Evolutionary conservation across 2,888 invertebrate species (phyloP).

Genomic region (Oscheius sp.): DNA sequence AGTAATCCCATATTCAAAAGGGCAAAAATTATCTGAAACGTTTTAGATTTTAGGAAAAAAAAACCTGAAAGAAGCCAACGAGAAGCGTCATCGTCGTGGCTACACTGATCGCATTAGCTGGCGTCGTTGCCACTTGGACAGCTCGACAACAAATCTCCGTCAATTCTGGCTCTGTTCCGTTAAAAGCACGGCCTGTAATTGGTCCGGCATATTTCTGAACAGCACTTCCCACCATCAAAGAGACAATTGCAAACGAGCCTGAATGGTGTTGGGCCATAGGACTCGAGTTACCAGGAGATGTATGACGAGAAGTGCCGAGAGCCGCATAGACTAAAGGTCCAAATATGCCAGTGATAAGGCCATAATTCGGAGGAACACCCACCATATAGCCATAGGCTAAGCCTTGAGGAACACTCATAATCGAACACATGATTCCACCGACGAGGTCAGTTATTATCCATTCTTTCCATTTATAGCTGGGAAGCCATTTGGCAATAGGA

Average conservation of each 20-base stretch:
- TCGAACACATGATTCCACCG: conserved; percentile 56
- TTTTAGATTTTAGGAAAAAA: neutral
- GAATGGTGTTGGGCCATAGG: neutral
- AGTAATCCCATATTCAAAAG: conserved; percentile 64
- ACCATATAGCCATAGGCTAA: conserved; percentile 72
- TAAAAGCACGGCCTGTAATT: neutral
- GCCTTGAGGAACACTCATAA: conserved; percentile 62
- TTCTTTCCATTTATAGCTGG: conserved; percentile 47
- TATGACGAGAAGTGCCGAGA: conserved; percentile 86
- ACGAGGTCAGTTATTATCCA: conserved; percentile 48
- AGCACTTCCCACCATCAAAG: conserved; percentile 58
- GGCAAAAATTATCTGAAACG: conserved; percentile 61
- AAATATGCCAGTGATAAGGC: conserved; percentile 88
- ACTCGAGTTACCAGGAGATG: conserved; percentile 79
- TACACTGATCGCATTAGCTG: conserved; percentile 76
- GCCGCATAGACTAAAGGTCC: conserved; percentile 85
- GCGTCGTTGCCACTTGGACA: conserved; percentile 15
- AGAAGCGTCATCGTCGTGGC: conserved; percentile 81
- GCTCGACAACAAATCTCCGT: conserved; percentile 30
- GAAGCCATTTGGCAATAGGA: conserved; percentile 54
- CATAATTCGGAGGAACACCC: conserved; percentile 73
- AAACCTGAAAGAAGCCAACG: conserved; percentile 77
- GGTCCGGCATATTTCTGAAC: conserved; percentile 33
- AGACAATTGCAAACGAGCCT: conserved; percentile 60
- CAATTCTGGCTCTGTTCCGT: neutral